Evolutionary conservation across 2,888 invertebrate species (phyloP).

Genomic region (Agrilus biguttatus): DNA sequence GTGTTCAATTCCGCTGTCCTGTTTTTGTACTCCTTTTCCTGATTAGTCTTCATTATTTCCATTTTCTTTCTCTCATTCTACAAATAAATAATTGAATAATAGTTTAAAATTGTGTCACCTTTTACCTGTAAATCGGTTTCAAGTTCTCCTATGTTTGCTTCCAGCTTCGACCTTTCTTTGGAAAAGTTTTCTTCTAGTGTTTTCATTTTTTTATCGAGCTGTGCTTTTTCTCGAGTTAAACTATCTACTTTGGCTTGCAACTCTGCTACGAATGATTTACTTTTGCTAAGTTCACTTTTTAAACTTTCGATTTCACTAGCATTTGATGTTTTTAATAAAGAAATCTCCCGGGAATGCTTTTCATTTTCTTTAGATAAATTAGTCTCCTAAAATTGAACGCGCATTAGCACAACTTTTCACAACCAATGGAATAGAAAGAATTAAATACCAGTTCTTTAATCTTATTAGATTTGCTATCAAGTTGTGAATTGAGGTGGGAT

Average conservation of each 20-base stretch:
- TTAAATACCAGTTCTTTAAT: neutral
- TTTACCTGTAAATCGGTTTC: constrained; percentile 24
- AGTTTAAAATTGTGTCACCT: neutral
- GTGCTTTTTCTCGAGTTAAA: constrained; percentile 12
- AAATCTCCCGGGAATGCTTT: too few relatives aligned
- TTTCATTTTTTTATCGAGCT: constrained; percentile 35
- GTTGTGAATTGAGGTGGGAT: neutral
- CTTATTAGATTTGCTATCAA: neutral
- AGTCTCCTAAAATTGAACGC: too few relatives aligned
- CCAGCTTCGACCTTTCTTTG: constrained; percentile 46
- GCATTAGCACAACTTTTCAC: too few relatives aligned
- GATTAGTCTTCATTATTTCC: constrained; percentile 49
- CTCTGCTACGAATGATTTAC: constrained; percentile 19
- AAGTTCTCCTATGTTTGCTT: constrained; percentile 36
- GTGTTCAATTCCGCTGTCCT: constrained; percentile 65
- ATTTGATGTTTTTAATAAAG: too few relatives aligned
- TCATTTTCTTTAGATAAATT: neutral
- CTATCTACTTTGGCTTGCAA: constrained; percentile 26
- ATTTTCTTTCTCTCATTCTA: constrained; percentile 51
- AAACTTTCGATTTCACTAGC: constrained; percentile 17
- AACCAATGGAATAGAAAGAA: too few relatives aligned
- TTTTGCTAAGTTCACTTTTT: constrained; percentile 20
- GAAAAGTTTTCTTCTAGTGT: constrained; percentile 48
- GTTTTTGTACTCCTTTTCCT: constrained; percentile 62
- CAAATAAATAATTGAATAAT: constrained; percentile 8